Percentiles rank a stretch among this genome's conserved stretches.
Evolutionary conservation across 2,888 invertebrate genomes (phyloP).

Genomic region (Diaphora mendica): DNA sequence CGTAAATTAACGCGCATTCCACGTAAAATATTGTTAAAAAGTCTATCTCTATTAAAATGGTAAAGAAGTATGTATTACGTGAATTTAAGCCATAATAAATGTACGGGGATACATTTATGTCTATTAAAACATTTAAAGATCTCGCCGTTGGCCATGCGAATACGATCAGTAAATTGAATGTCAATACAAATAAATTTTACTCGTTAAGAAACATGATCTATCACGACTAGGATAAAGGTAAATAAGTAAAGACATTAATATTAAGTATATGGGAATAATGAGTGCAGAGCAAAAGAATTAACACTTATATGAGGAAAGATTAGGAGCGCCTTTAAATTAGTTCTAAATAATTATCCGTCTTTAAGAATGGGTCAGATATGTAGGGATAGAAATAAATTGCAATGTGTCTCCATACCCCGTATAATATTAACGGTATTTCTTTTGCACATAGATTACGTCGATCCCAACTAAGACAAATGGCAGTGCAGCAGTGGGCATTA

Average conservation of each 20-base stretch:
- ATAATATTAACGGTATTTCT: neutral
- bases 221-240: too few species aligned
- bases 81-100: neutral
- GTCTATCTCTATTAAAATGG: neutral
- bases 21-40: neutral
- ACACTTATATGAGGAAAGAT: neutral
- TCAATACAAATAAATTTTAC: neutral
- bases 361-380: neutral
- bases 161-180: neutral
- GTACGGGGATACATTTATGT: neutral
- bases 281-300: neutral
- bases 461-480: slow-evolving; percentile 78
- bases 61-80: neutral
- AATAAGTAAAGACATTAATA: neutral
- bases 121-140: neutral
- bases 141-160: neutral
- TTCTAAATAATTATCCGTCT: neutral
- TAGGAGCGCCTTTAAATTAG: neutral
- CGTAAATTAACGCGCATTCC: neutral
- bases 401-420: neutral
- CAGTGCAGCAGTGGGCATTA: slow-evolving; percentile 56
- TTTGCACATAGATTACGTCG: slow-evolving; percentile 71
- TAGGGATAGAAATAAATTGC: neutral
- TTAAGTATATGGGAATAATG: neutral
- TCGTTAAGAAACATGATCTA: neutral